phyloP scores from a whole-genome alignment of 2,888 invertebrate genomes.

The Rhabditoides inermis region DNA sequence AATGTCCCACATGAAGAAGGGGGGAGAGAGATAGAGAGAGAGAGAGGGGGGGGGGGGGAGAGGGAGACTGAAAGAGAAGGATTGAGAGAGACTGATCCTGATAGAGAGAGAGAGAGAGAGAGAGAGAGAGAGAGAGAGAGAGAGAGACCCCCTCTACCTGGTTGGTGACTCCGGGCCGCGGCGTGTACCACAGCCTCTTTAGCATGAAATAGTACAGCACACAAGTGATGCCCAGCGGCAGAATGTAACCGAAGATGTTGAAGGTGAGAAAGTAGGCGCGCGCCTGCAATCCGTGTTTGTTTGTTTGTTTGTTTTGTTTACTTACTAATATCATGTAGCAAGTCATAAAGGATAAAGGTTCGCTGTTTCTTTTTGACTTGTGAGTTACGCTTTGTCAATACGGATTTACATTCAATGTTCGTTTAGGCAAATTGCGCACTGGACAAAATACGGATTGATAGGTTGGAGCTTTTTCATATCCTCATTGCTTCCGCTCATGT shows the following conservation, averaged over 20 bases:
- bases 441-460: too few species aligned
- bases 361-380: background rate
- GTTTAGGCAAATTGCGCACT: too few species aligned
- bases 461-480: too few species aligned
- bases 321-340: background rate
- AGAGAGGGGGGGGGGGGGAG: slow-evolving; percentile 4
- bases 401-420: too few species aligned
- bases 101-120: slow-evolving; percentile 4
- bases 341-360: background rate
- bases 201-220: slow-evolving; percentile 82
- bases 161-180: slow-evolving; percentile 30
- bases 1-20: too few species aligned
- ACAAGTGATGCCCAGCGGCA: slow-evolving; percentile 77
- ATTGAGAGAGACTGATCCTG: background rate
- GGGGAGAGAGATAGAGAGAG: slow-evolving; percentile 1
- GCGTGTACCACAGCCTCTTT: slow-evolving; percentile 68
- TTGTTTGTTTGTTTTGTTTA: too few species aligned
- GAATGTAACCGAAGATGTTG: slow-evolving; percentile 77
- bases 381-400: too few species aligned
- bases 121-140: background rate
- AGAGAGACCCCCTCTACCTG: background rate
- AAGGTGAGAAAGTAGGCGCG: slow-evolving; percentile 65
- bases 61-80: background rate
- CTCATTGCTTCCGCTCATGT: background rate
- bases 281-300: slow-evolving; percentile 36